Base-by-base conservation (phyloP, 2,113 vertebrate genomes). In the Holacanthus passer region DNA sequence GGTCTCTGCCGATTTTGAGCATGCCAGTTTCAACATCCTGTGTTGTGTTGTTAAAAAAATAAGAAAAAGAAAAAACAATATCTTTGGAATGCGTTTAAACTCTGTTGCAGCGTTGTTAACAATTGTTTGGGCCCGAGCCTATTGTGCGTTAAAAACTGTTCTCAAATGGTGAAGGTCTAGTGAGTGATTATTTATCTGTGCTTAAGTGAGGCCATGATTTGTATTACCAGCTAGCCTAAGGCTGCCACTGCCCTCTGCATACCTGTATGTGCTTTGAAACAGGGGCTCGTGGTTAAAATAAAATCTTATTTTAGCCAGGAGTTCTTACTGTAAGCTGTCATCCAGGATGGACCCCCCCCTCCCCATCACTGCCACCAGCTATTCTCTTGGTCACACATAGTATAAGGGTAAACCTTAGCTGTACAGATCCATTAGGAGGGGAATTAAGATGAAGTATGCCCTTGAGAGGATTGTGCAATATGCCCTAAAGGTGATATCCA, bases 11-110 rank as follows among this genome's bases (percentile, higher is more conserved):
- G 63, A 93, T 93, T 93, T 94, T 89, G 82, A 94, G 95, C 95
- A 96, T 96, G 95, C 93, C 93, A 91, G 92, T 94, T 95, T 93
- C 87, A 94, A 94, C 93, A 94, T 94, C 93, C 82, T 91, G 94
- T 95, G 91, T 94, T 93, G 94, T 96, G 92, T 95, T 91, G 90
- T 93, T 89, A 74, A 78, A 90, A 88, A 82, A 85, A 53, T 9
- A 74, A 41, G 53, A 72, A 79, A 59, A 77, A 32, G 11, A 73
- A 72, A 89, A 82, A 73, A 84, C 3, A 56, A 35, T 85, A 87
- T 89, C 68, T 93, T 90, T 92, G 93, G 93, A 96, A 95, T 96
- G 94, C 93, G 86, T 95, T 95, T 90, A 86, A 90, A 93, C 90
- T 94, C 89, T 89, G 92, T 95, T 92, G 93, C 93, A 93, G 91